Base-by-base conservation (phyloP, 2,797 vertebrate species). In the Pampus argenteus region DNA sequence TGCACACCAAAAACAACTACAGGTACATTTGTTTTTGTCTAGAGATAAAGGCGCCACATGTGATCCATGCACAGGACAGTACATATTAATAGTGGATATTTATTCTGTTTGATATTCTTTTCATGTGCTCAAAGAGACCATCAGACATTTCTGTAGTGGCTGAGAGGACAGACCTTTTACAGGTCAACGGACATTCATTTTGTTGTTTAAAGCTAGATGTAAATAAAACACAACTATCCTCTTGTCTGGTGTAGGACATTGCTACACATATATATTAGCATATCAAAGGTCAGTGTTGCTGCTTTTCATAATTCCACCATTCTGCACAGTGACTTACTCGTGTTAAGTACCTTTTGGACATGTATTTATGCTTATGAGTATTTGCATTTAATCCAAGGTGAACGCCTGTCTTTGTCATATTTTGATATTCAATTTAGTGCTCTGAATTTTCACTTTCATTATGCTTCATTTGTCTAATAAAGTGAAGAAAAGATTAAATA, bases 271-370 rank as follows among this genome's bases (percentile, higher is more conserved):
- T 68, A 40, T 57, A 92, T 92, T 90, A 85, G 79, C 88, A 91
- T 91, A 84, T 60, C 83, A 93, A 93, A 92, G 89, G 92, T 92
- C 91, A 91, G 31, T 45, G 59, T 62, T 47, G 70, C 78, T 81
- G 73, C 74, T 82, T 91, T 90, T 92, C 60, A 77, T 81, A 85
- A 89, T 81, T 76, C 66, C 66, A 70, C 36, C 57, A 52, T 55
- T 72, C 68, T 47, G 54, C 10, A 26, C 75, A 31, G 26, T 82
- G 88, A 83, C 84, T 88, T 77, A 77, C 78, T n/a, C 17, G 56
- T 57, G 71, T 83, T 88, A 88, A 89, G 79, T 81, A 81, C 80
- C 76, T 84, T 84, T 61, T 81, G 74, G 73, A 83, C 81, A 74
- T 71, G 72, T 36, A 77, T 85, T 82, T 75, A 71, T 78, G 65